A percentile compares a stretch with the other conserved stretches of the same genome.
Conservation (phyloP, 1,140 invertebrate species). For the Theocolax elegans region DNA sequence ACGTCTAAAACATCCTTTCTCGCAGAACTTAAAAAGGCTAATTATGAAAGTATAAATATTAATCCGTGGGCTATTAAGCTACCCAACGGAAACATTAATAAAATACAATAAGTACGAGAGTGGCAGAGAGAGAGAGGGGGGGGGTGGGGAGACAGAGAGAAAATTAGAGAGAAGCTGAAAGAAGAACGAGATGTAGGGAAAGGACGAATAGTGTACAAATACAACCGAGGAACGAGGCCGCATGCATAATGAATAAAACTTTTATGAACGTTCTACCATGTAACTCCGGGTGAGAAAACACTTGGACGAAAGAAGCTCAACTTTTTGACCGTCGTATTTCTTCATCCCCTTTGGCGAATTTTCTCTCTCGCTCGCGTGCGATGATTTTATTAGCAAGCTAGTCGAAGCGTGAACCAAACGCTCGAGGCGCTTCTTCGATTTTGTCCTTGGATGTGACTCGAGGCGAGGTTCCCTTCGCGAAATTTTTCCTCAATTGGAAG, state of each 20-base stretch:
- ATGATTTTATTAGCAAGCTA: conserved; percentile 1
- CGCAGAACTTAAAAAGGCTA: no score
- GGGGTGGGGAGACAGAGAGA: not conserved
- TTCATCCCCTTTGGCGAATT: not conserved
- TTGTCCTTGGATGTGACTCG: not conserved
- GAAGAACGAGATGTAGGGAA: not conserved
- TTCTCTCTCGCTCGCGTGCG: not conserved
- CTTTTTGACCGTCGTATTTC: conserved; percentile 2
- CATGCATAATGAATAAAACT: conserved; percentile 56
- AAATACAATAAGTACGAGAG: not conserved
- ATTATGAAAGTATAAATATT: not conserved
- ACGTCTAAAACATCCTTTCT: no score
- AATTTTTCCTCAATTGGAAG: no score
- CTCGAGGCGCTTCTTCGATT: not conserved
- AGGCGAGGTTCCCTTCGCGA: not conserved
- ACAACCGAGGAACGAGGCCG: conserved; percentile 49
- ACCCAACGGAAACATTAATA: conserved; percentile 2
- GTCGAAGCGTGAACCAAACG: not conserved
- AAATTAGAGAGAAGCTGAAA: not conserved
- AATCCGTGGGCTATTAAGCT: not conserved
- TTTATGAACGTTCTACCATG: conserved; percentile 46
- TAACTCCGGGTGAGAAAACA: not conserved
- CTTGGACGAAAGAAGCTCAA: conserved; percentile 1
- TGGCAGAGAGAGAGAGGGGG: not conserved
- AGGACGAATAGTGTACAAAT: conserved; percentile 50